phyloP scores from a whole-genome alignment of 1,140 invertebrate genomes.

The Stenopsyche tienmushanensis region DNA sequence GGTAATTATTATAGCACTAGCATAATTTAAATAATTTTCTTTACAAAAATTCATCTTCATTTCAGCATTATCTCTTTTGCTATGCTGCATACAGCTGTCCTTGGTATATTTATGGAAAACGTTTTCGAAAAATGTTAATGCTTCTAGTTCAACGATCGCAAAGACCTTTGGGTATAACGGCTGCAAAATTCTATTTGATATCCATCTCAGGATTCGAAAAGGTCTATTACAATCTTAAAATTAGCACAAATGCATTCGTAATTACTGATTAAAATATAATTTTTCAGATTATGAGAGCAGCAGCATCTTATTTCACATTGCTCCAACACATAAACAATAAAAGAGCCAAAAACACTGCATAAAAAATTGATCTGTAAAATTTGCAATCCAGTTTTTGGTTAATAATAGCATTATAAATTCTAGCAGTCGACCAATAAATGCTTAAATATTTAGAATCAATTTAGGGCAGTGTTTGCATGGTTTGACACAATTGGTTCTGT shows the following conservation, averaged over 20 bases:
- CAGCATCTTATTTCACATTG: not conserved
- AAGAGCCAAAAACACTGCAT: not conserved
- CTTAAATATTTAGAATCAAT: slow-evolving; percentile 6
- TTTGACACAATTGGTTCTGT: not conserved
- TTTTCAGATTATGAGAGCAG: slow-evolving; percentile 13
- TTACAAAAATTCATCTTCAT: not conserved
- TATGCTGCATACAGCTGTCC: not conserved
- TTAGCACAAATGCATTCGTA: no score
- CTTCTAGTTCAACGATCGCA: slow-evolving; percentile 7
- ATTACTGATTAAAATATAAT: no score
- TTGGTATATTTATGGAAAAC: not conserved
- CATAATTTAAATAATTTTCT: not conserved
- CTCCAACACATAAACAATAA: not conserved
- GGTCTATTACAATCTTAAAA: no score
- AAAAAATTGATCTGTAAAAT: not conserved
- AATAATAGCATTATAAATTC: not conserved
- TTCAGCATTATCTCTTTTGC: not conserved
- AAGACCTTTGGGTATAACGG: not conserved
- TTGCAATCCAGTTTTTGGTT: not conserved
- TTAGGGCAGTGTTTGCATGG: not conserved
- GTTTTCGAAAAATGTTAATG: not conserved
- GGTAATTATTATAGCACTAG: slow-evolving; percentile 2
- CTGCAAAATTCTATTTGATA: slow-evolving; percentile 6
- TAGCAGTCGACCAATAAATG: not conserved
- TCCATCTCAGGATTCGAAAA: slow-evolving; percentile 1